phyloP scores from a whole-genome alignment of 2,113 vertebrate genomes.

The Megaceryle maxima region DNA sequence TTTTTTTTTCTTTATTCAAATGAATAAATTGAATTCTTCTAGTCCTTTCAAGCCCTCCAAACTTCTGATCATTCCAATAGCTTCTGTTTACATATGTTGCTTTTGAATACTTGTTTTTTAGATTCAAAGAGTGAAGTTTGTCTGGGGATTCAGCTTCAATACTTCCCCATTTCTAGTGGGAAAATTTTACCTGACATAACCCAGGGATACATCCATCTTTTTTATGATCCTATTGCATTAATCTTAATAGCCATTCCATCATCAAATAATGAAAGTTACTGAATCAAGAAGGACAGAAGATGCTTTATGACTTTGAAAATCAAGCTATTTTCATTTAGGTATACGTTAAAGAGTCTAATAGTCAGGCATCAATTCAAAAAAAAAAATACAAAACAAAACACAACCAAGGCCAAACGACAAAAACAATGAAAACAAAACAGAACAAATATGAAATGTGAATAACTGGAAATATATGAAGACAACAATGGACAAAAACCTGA shows the following conservation, averaged over 20 bases:
- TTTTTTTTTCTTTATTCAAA: background rate
- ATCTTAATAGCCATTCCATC: background rate
- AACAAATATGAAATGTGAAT: background rate
- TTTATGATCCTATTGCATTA: background rate
- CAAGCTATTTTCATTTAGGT: background rate
- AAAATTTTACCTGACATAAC: background rate
- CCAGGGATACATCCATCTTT: background rate
- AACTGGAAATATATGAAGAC: background rate
- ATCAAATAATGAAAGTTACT: constrained; percentile 34
- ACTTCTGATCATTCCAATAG: background rate
- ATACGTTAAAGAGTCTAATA: background rate
- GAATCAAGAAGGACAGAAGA: background rate
- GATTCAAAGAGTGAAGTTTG: background rate
- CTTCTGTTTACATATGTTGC: background rate
- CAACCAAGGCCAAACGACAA: background rate
- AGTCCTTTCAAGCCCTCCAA: background rate
- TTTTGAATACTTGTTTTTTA: background rate
- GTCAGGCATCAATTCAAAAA: background rate
- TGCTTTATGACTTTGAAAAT: background rate
- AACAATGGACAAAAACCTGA: background rate
- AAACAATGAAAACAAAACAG: background rate
- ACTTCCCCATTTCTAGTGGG: background rate
- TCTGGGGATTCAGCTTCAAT: background rate
- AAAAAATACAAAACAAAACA: background rate
- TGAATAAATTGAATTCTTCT: background rate